Base-by-base conservation (phyloP, 2,797 vertebrate genomes). In the Chiroxiphia lanceolata region DNA sequence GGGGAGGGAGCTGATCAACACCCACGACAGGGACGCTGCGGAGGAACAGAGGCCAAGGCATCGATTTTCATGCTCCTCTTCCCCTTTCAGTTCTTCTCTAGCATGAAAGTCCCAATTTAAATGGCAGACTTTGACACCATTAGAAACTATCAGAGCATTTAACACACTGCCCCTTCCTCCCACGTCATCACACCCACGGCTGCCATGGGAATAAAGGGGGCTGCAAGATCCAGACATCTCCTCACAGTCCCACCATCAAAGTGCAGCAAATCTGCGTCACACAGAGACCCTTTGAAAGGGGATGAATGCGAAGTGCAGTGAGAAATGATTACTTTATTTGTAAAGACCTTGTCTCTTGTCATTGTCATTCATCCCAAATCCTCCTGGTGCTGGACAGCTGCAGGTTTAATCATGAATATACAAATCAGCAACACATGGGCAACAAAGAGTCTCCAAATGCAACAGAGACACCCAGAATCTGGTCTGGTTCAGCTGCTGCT, bases 271-370 rank as follows among this genome's bases (percentile, higher is more conserved):
- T 94, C 87, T 89, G 85, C 38, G 18, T 93, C 94, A 89, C 83
- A 83, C 81, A 89, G 87, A 93, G 94, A 87, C 64, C 86, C 86
- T 96, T 89, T 94, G 90, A 95, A 95, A 83, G 59, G 48, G 44
- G 70, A 76, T 86, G 74, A 95, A 95, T 90, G 90, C 25, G 29
- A 83, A 95, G 81, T 33, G 68, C 64, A 83, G 50, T 86, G 75
- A 57, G 65, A 95, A 96, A 93, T 95, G 50, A 95, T 91, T 86
- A 88, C 94, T 96, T 96, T 72, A 93, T 93, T 95, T 96, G 83
- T 81, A 83, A 94, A 88, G 94, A 83, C 76, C 61, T 44, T 42
- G 76, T 92, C 89, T 83, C 93, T 93, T 85, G 84, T 94, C 87
- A 91, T 94, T 96, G 85, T 96, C 93, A 95, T 97, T 89, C 89